Evolutionary conservation across 2,113 vertebrate species (phyloP).

Genomic region (Tetrax tetrax): DNA sequence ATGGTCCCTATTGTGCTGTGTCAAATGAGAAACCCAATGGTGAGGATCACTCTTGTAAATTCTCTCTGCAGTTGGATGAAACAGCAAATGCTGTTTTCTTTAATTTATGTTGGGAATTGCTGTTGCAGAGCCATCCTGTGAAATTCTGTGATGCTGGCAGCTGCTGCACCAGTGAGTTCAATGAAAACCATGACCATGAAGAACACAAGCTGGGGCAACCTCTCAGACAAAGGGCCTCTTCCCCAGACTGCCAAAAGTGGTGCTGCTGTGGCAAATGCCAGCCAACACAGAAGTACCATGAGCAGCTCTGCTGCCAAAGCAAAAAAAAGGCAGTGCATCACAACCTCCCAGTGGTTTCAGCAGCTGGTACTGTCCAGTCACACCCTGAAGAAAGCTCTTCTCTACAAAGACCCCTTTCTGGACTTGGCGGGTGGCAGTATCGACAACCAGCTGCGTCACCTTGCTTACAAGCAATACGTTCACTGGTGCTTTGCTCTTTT

Average conservation of each 20-base stretch:
- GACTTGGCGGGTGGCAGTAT: not conserved
- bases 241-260: constrained; percentile 50
- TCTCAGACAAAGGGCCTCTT: not conserved
- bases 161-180: not conserved
- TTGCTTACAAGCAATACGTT: constrained; percentile 78
- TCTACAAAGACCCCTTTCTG: constrained; percentile 78
- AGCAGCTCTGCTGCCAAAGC: constrained; percentile 82
- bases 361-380: constrained; percentile 71
- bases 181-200: not conserved
- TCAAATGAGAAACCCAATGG: not conserved
- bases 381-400: constrained; percentile 70
- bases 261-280: constrained; percentile 75
- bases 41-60: not conserved
- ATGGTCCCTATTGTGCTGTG: constrained; percentile 30
- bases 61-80: not conserved
- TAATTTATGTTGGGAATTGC: not conserved
- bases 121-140: constrained; percentile 52
- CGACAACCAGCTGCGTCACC: constrained; percentile 62
- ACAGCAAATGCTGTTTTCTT: not conserved
- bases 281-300: not conserved
- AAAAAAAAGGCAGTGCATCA: constrained; percentile 66
- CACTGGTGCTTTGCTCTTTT: constrained; percentile 77
- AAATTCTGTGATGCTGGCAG: constrained; percentile 12
- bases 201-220: not conserved
- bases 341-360: constrained; percentile 69